Evolutionary conservation across 2,797 vertebrate genomes (phyloP), one percentile per base, ranked within the genome.

Genomic region (Phoebastria nigripes): DNA sequence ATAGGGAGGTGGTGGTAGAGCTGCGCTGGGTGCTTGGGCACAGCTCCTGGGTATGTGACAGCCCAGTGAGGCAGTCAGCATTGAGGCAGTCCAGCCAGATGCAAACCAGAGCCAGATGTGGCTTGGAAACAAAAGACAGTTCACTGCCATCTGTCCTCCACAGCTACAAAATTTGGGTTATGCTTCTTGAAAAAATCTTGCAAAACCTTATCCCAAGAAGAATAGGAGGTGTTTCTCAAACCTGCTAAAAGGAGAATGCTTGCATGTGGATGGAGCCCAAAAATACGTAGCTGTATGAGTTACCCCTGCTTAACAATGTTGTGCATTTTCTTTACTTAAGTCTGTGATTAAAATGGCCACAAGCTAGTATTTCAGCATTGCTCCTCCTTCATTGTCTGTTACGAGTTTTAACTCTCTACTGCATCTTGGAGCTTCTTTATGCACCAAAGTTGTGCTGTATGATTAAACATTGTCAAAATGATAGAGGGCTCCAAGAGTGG

Each of bases 361-460:
- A 81, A 82, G 33, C 51, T 41, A 61, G 24, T 49, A 83, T 88
- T 94, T 93, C 82, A 84, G 33, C 54, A 71, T 29, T 65, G 25
- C 18, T 70, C 69, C 54, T 76, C 58, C 59, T 74, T 55, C 33
- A 22, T 12, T 54, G 39, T 73, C 69, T 93, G 18, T 25, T 77
- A 33, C 0, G 1, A 65, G 44, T 29, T 77, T 87, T 91, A 82
- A 67, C 22, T 78, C 44, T 76, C 18, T 61, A 17, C 25, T 67
- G 42, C 52, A 63, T 58, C 56, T 46, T 71, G 42, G 47, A 92
- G 24, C 24, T 81, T 63, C 58, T 65, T 65, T 59, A 44, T 31
- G 12, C 25, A 71, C 7, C 19, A 7, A 20, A 65, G 13, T 24
- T 91, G 11, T 78, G 14, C 11, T 72, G 13, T 33, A 29, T 65